These are phyloP conservation scores for Cardiocondyla obscurior DNA, from an alignment of 1,140 invertebrate species.

Conservation along the genomic window DNA sequence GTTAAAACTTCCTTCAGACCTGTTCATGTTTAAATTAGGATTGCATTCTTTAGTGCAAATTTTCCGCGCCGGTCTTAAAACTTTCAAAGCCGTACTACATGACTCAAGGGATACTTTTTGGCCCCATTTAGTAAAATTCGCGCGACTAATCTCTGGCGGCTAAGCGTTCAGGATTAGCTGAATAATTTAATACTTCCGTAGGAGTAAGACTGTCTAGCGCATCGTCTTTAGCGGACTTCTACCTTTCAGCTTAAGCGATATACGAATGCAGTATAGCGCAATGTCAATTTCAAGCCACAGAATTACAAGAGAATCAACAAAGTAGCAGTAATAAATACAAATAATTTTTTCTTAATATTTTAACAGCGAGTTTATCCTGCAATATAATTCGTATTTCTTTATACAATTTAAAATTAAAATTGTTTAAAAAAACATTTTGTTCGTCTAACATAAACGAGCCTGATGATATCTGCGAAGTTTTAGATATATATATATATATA, in stretches of 20 bases:
- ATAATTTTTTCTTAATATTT: not conserved
- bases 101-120: conserved; percentile 46
- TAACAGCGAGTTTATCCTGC: not conserved
- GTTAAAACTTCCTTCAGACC: conserved; percentile 64
- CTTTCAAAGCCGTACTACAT: conserved; percentile 57
- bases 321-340: not conserved
- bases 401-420: not conserved
- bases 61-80: conserved; percentile 57
- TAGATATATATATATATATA: too few species aligned
- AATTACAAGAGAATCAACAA: not conserved
- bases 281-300: not conserved
- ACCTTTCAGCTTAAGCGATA: conserved; percentile 26
- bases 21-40: conserved; percentile 68
- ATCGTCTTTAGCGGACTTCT: conserved; percentile 16
- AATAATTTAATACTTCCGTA: conserved; percentile 50
- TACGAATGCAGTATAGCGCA: not conserved
- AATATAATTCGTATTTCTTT: not conserved
- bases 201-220: not conserved
- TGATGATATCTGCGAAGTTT: conserved; percentile 54
- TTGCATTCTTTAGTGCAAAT: conserved; percentile 66
- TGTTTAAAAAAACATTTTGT: not conserved
- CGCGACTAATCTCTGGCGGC: conserved; percentile 40
- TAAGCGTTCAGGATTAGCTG: conserved; percentile 49
- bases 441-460: conserved; percentile 53
- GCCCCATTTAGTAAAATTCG: conserved; percentile 51